Percentiles rank a stretch among this genome's conserved stretches.
phyloP scores from a whole-genome alignment of 2,113 vertebrate species.

The Pandion haliaetus region DNA sequence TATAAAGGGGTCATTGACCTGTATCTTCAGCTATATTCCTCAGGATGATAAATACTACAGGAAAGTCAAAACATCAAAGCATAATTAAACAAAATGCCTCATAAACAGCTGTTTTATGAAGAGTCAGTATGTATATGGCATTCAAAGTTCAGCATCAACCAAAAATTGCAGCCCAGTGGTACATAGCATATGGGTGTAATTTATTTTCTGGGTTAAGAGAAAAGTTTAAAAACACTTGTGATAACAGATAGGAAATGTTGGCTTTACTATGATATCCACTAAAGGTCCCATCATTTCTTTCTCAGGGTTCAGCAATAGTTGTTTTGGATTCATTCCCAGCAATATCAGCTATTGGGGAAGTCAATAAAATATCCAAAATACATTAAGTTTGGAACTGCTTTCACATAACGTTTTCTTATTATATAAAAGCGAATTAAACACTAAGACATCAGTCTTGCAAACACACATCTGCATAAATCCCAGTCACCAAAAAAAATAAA shows the following conservation, averaged over 20 bases:
- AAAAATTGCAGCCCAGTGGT: background rate
- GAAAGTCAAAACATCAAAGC: background rate
- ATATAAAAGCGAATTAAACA: background rate
- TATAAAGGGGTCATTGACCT: background rate
- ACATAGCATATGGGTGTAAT: background rate
- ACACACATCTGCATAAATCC: background rate
- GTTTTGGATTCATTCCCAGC: background rate
- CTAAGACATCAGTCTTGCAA: background rate
- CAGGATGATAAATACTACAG: background rate
- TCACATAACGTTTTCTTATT: background rate
- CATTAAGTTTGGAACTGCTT: background rate
- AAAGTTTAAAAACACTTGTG: background rate
- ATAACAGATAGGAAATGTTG: background rate
- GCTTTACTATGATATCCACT: background rate
- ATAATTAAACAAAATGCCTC: conserved; percentile 25
- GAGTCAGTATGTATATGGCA: background rate
- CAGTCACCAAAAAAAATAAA: background rate
- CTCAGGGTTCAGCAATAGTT: background rate
- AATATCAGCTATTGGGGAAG: background rate
- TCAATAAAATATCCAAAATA: background rate
- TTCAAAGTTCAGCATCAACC: background rate
- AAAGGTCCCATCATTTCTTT: background rate
- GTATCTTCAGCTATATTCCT: background rate
- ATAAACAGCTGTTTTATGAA: background rate
- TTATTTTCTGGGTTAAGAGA: background rate